Conservation (phyloP, 2,113 vertebrate genomes). For the Rhynchomys soricoides region DNA sequence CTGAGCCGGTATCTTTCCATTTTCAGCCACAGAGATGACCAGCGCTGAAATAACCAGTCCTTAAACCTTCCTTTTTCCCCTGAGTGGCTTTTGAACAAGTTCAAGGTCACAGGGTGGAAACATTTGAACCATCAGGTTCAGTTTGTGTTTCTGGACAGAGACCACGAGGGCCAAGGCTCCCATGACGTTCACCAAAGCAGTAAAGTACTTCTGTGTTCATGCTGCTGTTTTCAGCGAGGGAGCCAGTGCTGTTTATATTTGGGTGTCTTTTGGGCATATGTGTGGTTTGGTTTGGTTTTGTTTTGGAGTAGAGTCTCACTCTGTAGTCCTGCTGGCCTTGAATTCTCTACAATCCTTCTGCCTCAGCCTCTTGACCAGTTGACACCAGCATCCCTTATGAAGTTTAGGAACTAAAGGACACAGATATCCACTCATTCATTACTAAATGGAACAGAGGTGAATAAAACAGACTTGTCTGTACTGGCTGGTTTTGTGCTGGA, state of each 20-base stretch:
- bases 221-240: background rate
- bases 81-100: background rate
- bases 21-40: constrained; percentile 13
- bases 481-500: too few species aligned
- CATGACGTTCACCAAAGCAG: background rate
- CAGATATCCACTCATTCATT: background rate
- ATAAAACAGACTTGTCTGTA: background rate
- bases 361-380: background rate
- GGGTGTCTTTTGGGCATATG: background rate
- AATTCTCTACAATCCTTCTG: background rate
- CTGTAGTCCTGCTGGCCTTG: background rate
- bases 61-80: background rate
- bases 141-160: background rate
- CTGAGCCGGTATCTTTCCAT: background rate
- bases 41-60: background rate
- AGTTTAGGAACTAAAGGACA: background rate
- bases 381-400: background rate
- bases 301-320: background rate
- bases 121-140: background rate
- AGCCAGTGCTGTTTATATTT: background rate
- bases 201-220: background rate
- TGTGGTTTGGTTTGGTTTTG: background rate
- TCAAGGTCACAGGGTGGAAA: background rate
- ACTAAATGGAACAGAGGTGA: background rate
- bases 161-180: background rate